These are phyloP conservation scores for Ailurus styani DNA, from an alignment of 2,113 vertebrate genomes.

Conservation along the genomic window DNA sequence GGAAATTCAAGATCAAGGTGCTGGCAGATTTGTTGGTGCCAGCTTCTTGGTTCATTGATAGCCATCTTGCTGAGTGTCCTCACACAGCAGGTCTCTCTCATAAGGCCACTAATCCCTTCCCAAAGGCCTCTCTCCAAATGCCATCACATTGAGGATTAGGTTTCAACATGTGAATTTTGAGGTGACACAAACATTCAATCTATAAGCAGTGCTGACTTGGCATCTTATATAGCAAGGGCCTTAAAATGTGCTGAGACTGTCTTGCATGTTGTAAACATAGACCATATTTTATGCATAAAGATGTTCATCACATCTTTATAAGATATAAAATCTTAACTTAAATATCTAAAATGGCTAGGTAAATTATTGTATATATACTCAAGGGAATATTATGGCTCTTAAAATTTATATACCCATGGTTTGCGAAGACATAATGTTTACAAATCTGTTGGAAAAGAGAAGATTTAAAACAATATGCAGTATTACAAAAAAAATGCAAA, in stretches of 20 bases:
- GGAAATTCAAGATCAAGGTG: neutral
- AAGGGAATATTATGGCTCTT: neutral
- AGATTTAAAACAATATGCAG: neutral
- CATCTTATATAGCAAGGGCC: neutral
- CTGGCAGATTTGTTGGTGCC: neutral
- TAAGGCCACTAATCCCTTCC: neutral
- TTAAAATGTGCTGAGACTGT: neutral
- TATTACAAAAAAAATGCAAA: neutral
- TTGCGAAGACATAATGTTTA: neutral
- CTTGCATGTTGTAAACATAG: neutral
- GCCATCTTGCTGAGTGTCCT: neutral
- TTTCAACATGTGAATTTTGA: neutral
- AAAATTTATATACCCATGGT: neutral
- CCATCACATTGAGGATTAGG: neutral
- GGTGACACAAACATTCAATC: neutral
- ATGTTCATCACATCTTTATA: neutral
- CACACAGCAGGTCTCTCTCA: neutral
- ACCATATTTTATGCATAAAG: neutral
- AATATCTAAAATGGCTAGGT: neutral
- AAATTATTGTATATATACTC: neutral
- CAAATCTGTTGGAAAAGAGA: neutral
- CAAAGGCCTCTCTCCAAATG: neutral
- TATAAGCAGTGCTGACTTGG: neutral
- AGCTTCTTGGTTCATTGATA: neutral
- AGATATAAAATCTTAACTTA: neutral